Evolutionary conservation across 2,888 invertebrate genomes (phyloP).

Genomic region (Chrysolina haemoptera): DNA sequence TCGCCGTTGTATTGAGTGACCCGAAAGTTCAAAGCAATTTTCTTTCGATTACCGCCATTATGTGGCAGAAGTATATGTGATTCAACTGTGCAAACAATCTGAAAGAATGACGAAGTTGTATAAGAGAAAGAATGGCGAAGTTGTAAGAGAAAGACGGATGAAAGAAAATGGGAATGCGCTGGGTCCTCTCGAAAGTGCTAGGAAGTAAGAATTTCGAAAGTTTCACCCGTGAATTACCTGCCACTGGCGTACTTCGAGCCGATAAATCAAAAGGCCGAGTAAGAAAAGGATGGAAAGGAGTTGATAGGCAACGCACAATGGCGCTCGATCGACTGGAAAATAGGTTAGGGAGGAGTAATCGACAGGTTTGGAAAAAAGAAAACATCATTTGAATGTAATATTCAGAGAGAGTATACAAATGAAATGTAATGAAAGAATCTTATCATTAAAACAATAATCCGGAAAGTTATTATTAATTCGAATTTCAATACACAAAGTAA

Average conservation of each 20-base stretch:
- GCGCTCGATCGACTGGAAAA: slow-evolving; percentile 59
- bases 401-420: no score
- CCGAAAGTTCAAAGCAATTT: slow-evolving; percentile 66
- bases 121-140: slow-evolving; percentile 54
- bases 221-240: slow-evolving; percentile 72
- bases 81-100: slow-evolving; percentile 65
- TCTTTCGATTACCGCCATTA: slow-evolving; percentile 67
- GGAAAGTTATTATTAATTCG: no score
- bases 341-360: no score
- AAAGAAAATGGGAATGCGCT: neutral
- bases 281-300: slow-evolving; percentile 43
- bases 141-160: slow-evolving; percentile 48
- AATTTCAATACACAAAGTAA: no score
- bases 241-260: slow-evolving; percentile 76
- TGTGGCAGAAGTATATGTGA: slow-evolving; percentile 63
- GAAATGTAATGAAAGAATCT: no score
- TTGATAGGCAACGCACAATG: slow-evolving; percentile 56
- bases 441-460: no score
- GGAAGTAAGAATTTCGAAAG: slow-evolving; percentile 68
- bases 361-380: no score
- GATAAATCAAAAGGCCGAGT: slow-evolving; percentile 73
- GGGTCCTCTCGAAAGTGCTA: slow-evolving; percentile 62
- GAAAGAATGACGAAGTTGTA: slow-evolving; percentile 56
- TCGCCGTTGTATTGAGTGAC: slow-evolving; percentile 63
- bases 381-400: no score